A percentile compares a stretch with the other conserved stretches of the same genome.
Evolutionary conservation across 2,888 invertebrate genomes (phyloP).

Genomic region (Plagodis pulveraria): DNA sequence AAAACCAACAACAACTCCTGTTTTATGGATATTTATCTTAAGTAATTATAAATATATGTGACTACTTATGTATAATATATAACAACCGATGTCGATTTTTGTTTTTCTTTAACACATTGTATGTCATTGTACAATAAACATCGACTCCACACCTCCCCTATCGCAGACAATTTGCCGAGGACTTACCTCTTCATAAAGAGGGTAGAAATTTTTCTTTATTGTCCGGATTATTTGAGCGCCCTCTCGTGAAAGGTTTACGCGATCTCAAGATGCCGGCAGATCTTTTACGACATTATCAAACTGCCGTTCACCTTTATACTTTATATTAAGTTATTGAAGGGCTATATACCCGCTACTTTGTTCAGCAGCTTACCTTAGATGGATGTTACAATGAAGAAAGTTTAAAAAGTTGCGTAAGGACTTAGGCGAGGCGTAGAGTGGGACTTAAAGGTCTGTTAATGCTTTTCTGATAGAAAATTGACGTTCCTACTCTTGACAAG

Average conservation of each 20-base stretch:
- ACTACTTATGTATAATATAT: neutral
- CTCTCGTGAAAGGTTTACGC: slow-evolving; percentile 78
- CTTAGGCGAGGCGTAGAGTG: slow-evolving; percentile 1
- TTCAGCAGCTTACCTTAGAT: slow-evolving; percentile 15
- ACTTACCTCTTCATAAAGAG: slow-evolving; percentile 85
- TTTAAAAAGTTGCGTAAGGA: slow-evolving; percentile 18
- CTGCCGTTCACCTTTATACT: slow-evolving; percentile 66
- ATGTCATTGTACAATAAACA: slow-evolving; percentile 1
- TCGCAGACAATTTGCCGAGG: slow-evolving; percentile 78
- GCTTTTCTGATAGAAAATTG: neutral
- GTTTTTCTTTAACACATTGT: neutral
- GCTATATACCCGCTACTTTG: slow-evolving; percentile 27
- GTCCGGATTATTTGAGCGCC: slow-evolving; percentile 81
- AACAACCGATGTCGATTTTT: slow-evolving; percentile 25
- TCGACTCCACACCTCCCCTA: slow-evolving; percentile 51
- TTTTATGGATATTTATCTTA: too few relatives aligned
- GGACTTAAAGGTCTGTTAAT: slow-evolving; percentile 3
- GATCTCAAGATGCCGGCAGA: slow-evolving; percentile 78
- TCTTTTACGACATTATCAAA: slow-evolving; percentile 69
- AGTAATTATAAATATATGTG: neutral
- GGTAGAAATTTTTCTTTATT: slow-evolving; percentile 84
- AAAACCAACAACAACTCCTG: neutral
- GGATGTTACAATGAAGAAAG: slow-evolving; percentile 8
- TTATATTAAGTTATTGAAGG: slow-evolving; percentile 76
- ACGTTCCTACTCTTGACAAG: neutral